phyloP scores from a whole-genome alignment of 2,113 vertebrate genomes.

The Rhipidura dahli region DNA sequence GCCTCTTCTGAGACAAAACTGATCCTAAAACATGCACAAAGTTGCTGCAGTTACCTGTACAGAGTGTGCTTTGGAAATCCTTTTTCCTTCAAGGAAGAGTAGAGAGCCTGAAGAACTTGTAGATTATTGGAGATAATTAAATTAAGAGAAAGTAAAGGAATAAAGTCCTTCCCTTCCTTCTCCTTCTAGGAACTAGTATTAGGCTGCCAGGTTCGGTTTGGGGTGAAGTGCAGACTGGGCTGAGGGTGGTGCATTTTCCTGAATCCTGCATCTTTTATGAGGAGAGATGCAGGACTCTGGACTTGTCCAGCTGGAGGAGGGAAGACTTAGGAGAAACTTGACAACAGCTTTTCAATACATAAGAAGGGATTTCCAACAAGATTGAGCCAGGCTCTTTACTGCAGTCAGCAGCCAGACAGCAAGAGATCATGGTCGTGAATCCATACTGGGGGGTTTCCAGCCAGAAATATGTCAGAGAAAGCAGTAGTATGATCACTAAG shows the following conservation, averaged over 20 bases:
- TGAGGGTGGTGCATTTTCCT: background rate
- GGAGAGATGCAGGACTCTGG: background rate
- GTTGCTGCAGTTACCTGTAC: background rate
- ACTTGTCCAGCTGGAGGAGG: background rate
- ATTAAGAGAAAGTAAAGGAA: background rate
- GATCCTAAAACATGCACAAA: background rate
- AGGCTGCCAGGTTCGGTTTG: background rate
- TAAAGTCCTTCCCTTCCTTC: background rate
- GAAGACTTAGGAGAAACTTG: background rate
- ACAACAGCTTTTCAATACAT: background rate
- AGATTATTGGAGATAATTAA: background rate
- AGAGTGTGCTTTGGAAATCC: background rate
- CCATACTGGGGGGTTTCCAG: background rate
- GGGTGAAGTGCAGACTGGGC: background rate
- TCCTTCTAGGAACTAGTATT: background rate
- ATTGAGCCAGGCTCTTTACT: background rate
- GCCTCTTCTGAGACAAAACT: background rate
- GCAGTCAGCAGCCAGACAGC: background rate
- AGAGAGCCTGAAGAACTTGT: background rate
- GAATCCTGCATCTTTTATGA: accelerated
- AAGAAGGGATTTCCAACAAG: background rate
- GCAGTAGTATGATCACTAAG: background rate
- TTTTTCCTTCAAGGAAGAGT: background rate
- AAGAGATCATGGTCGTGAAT: background rate
- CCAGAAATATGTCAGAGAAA: background rate